Evolutionary conservation across 2,113 vertebrate genomes (phyloP).

Genomic region (Cinclus cinclus): DNA sequence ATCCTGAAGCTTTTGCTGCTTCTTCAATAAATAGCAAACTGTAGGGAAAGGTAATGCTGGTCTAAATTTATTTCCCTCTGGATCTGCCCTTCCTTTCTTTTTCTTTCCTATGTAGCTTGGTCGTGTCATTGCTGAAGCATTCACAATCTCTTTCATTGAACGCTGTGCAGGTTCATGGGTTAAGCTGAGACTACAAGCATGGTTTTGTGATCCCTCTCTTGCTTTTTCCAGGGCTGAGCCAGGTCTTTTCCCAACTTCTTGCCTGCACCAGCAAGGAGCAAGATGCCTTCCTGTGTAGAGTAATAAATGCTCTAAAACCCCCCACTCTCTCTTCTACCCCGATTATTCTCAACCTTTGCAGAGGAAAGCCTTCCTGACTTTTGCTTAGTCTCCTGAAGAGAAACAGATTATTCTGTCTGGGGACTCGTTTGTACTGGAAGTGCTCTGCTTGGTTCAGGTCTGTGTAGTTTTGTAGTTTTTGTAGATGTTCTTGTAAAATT

Average conservation of each 20-base stretch:
- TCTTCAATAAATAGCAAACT: conserved; percentile 30
- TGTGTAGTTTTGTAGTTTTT: neutral
- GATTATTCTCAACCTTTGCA: neutral
- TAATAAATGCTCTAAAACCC: neutral
- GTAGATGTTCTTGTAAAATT: neutral
- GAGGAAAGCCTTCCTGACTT: neutral
- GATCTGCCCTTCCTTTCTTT: neutral
- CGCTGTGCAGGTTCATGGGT: neutral
- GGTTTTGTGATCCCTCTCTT: neutral
- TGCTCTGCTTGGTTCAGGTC: neutral
- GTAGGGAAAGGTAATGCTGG: neutral
- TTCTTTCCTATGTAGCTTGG: neutral
- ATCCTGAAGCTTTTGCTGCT: conserved; percentile 39
- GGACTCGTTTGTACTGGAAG: neutral
- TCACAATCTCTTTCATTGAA: neutral
- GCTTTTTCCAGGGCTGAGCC: neutral
- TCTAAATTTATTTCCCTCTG: neutral
- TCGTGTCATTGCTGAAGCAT: neutral
- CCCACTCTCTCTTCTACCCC: neutral
- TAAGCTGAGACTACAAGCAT: neutral
- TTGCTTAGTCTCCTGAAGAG: neutral
- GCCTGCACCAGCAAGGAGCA: neutral
- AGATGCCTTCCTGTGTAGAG: neutral
- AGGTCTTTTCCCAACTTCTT: neutral
- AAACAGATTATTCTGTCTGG: neutral